Conservation (phyloP, 2,113 vertebrate species). For the Tychaedon coryphoeus region DNA sequence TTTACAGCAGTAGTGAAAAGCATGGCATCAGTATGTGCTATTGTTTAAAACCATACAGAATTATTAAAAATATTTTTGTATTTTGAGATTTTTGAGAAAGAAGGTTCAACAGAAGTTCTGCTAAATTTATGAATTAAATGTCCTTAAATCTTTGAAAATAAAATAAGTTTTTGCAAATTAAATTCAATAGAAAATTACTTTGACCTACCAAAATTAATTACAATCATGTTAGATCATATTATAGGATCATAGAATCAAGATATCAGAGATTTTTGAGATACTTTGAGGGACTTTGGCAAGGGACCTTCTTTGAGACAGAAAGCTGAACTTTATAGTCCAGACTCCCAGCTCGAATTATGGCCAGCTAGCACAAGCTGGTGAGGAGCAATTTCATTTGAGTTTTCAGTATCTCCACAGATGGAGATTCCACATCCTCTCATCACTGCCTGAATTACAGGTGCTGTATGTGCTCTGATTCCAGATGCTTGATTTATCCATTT, state of each 20-base stretch:
- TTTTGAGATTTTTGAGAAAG: background rate
- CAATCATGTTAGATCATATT: background rate
- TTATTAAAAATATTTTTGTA: background rate
- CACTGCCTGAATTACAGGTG: background rate
- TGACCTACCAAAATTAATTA: background rate
- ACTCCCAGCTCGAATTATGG: background rate
- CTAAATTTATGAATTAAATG: background rate
- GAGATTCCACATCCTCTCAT: background rate
- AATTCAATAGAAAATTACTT: background rate
- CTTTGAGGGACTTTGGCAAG: too few relatives aligned
- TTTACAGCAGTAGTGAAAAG: background rate
- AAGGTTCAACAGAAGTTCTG: background rate
- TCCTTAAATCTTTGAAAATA: background rate
- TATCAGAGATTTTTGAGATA: background rate
- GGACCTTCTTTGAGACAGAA: background rate
- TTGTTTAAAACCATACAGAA: background rate
- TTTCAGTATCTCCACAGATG: background rate
- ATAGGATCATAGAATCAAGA: background rate
- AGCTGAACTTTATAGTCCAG: background rate
- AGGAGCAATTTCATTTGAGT: background rate
- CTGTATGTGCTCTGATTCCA: rapidly evolving
- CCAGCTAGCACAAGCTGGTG: background rate
- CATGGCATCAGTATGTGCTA: background rate
- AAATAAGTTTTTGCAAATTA: background rate
- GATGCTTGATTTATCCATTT: background rate